Conservation (phyloP, 2,888 invertebrate species). For the Smittia aterrima region DNA sequence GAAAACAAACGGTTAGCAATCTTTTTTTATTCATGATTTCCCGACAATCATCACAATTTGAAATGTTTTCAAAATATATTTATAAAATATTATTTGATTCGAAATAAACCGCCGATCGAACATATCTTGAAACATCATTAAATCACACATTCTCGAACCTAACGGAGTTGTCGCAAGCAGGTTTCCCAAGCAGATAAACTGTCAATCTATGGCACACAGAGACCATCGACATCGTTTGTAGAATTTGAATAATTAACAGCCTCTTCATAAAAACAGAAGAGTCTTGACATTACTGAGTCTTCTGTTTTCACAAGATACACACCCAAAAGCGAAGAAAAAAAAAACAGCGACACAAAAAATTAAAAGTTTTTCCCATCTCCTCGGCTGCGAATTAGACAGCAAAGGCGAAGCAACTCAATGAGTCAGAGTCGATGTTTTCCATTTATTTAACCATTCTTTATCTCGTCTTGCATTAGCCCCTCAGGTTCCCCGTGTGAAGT, state of each 20-base stretch:
- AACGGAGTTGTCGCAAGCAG: constrained; percentile 4
- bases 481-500: neutral
- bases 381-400: neutral
- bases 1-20: constrained; percentile 75
- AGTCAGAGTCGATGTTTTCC: neutral
- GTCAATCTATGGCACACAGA: neutral
- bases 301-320: neutral
- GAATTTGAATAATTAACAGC: neutral
- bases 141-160: constrained; percentile 8
- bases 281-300: no score
- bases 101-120: neutral
- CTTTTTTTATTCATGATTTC: constrained; percentile 10
- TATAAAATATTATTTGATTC: neutral
- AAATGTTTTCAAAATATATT: neutral
- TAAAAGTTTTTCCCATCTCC: neutral
- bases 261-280: neutral
- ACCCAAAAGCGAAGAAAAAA: neutral
- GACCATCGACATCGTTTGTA: neutral
- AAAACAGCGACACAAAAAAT: neutral
- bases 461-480: neutral
- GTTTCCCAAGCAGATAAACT: neutral
- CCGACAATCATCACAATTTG: neutral
- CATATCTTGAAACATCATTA: neutral
- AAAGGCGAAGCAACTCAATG: neutral
- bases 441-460: constrained; percentile 12